Evolutionary conservation across 1,140 invertebrate species (phyloP).

Genomic region (Trichoplusia ni): DNA sequence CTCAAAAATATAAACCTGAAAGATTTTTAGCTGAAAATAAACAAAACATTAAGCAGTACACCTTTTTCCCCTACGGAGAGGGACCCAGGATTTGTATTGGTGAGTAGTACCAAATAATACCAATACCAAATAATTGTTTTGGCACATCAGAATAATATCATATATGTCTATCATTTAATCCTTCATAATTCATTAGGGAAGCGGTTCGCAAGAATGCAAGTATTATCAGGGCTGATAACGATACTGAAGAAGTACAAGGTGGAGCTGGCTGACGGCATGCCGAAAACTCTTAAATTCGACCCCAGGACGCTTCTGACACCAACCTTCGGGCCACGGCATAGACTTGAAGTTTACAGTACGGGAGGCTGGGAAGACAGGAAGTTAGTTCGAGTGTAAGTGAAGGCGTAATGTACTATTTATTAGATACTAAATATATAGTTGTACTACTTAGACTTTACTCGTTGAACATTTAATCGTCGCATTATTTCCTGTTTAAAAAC

Average conservation of each 20-base stretch:
- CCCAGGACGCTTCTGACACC: conserved; percentile 17
- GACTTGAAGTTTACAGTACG: conserved; percentile 26
- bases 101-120: conserved; percentile 9
- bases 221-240: conserved; percentile 42
- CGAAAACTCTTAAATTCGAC: background rate
- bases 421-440: too few relatives aligned
- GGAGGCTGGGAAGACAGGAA: conserved; percentile 26
- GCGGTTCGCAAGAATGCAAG: conserved; percentile 47
- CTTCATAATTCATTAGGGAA: too few relatives aligned
- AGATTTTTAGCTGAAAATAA: conserved; percentile 81
- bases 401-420: too few relatives aligned
- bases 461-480: too few relatives aligned
- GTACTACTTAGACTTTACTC: too few relatives aligned
- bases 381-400: too few relatives aligned
- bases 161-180: too few relatives aligned
- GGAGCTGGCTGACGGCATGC: conserved; percentile 31
- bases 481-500: too few relatives aligned
- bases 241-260: conserved; percentile 43
- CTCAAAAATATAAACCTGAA: conserved; percentile 85
- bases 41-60: conserved; percentile 35
- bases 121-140: too few relatives aligned
- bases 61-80: conserved; percentile 44
- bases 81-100: conserved; percentile 46
- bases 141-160: too few relatives aligned
- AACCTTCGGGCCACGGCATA: conserved; percentile 19